Evolutionary conservation across 2,888 invertebrate genomes (phyloP).

Genomic region (Corythucha ciliata): DNA sequence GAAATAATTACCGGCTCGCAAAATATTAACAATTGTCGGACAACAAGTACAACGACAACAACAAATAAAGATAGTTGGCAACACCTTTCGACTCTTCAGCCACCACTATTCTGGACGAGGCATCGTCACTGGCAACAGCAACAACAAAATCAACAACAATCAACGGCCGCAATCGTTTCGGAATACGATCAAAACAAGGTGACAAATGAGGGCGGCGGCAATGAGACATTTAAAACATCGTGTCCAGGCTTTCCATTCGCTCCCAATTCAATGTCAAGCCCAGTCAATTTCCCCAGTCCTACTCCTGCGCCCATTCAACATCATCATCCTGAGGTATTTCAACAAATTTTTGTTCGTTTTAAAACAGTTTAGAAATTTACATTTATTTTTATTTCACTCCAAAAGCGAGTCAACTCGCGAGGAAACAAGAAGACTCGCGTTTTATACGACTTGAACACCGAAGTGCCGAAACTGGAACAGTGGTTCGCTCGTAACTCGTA

Average conservation of each 20-base stretch:
- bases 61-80: conserved; percentile 45
- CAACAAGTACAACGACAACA: no score
- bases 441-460: conserved; percentile 97
- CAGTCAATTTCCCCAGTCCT: conserved; percentile 66
- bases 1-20: conserved; percentile 19
- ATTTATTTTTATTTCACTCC: no score
- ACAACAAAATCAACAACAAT: no score
- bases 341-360: conserved; percentile 17
- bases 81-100: no score
- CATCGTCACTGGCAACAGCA: no score
- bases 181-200: conserved; percentile 39
- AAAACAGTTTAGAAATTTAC: no score
- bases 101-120: no score
- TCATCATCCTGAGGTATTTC: conserved; percentile 38
- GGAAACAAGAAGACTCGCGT: conserved; percentile 90
- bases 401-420: conserved; percentile 28
- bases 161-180: no score
- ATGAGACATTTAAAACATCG: conserved; percentile 36
- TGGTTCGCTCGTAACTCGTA: conserved; percentile 98
- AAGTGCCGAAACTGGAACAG: conserved; percentile 86
- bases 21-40: conserved; percentile 18
- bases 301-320: conserved; percentile 47
- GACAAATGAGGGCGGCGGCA: conserved; percentile 14
- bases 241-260: conserved; percentile 60
- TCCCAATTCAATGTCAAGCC: conserved; percentile 79